Base-by-base conservation (phyloP, 2,113 vertebrate genomes). In the Chloropsis hardwickii region DNA sequence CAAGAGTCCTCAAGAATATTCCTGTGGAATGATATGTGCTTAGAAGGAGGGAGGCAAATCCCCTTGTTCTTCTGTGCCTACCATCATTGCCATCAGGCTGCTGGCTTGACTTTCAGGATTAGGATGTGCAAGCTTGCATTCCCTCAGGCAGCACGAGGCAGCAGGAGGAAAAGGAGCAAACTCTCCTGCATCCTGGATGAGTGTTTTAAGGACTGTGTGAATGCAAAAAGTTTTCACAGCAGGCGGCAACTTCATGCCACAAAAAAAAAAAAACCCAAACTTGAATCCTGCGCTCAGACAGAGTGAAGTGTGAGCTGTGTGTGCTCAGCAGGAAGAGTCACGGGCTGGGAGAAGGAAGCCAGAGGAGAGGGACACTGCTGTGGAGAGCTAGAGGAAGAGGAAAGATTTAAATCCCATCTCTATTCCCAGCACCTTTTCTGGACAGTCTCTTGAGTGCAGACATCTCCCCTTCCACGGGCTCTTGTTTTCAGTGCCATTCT, bases 41-140 rank as follows among this genome's bases (percentile, higher is more conserved):
- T 40, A 50, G 29, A 31, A 57, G 77, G 33, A 61, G 23, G 16
- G 9, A 86, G 17, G 7, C 1, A 13, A 76, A 23, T 31, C 14
- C 40, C 10, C 28, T 86, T 2, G 0, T 3, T 76, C 21, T 91
- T 27, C 37, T 37, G 9, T 54, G 44, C 51, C 27, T 57, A 51
- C 42, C 29, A 39, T 23, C 29, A 10, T 21, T 39, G 29, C 42
- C 44, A 35, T 22, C 50, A 48, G 18, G 22, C 35, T 91, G 24
- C 44, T 67, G 35, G 31, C 25, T 33, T 58, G 13, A 39, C 5
- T 45, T 19, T 20, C 11, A 20, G 19, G 22, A 23, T 35, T 4
- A 8, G 23, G 21, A 7, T 7, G 8, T 39, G 11, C 0, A 0
- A 86, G 22, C 18, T 88, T 2, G 0, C 0, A 0, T 54, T 31